Percentiles rank a stretch among this genome's conserved stretches.
Evolutionary conservation across 1,140 invertebrate species (phyloP).

Genomic region (Saccostrea cuccullata): DNA sequence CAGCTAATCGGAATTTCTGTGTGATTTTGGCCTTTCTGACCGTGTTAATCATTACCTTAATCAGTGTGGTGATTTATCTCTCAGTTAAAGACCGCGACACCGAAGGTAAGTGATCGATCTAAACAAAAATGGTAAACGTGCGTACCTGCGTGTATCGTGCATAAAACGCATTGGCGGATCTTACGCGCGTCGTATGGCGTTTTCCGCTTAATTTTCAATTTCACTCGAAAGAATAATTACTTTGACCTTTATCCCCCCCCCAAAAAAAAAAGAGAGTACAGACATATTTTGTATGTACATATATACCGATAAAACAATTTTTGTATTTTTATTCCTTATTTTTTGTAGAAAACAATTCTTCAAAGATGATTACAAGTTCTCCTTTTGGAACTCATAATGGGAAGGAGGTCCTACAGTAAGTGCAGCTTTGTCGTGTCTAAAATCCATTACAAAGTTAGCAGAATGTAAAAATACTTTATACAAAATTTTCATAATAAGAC

Average conservation of each 20-base stretch:
- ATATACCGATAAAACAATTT: not conserved
- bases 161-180: not conserved
- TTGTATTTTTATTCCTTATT: not conserved
- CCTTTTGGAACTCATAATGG: not conserved
- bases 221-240: not conserved
- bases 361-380: conserved; percentile 18
- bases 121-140: not conserved
- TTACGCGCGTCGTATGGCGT: no score
- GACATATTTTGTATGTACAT: not conserved
- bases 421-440: not conserved
- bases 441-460: no score
- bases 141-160: not conserved
- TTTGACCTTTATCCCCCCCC: not conserved
- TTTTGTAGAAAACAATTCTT: no score
- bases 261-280: not conserved
- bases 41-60: conserved; percentile 37
- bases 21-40: conserved; percentile 39
- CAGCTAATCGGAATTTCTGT: conserved; percentile 40
- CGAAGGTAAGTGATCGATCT: conserved; percentile 42
- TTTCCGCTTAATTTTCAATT: no score
- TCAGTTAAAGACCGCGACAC: conserved; percentile 8
- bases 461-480: not conserved
- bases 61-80: conserved; percentile 49
- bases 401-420: not conserved
- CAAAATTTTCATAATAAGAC: not conserved